Base-by-base conservation (phyloP, 2,888 invertebrate genomes). In the Orthonevra nobilis region DNA sequence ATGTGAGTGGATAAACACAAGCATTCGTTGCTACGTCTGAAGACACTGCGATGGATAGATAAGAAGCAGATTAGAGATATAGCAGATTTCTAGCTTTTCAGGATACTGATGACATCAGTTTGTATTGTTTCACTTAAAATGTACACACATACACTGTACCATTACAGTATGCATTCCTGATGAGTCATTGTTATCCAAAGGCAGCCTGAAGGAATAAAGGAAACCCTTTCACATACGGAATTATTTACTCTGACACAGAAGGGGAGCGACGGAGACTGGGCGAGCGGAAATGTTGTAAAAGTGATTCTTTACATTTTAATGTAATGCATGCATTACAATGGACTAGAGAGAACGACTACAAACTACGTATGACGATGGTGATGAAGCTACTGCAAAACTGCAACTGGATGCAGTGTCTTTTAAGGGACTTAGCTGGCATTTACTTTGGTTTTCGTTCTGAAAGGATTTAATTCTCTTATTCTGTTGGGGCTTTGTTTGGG, bases 291-390 rank as follows among this genome's bases (percentile, higher is more conserved):
- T 66, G 79, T 79, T 79, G 66, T 79, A 72, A 72, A 72, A 79
- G 79, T 79, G 79, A 79, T 79, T 79, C 79, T 79, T 79, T 79
- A 79, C 66, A 79, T 72, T 72, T 79, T 68, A 72, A 79, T 79
- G 79, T 66, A 79, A 56, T 72, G 79, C 79, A 79, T 72, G 66
- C 72, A 79, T 79, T 72, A 72, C 60, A 64, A 68, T 36, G 64
- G 23, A 23, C 3, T 5, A 23, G 5, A 4, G 23, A 23, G 23
- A 23, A 23, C 3, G 3, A 64, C 64, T 56, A 46, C 54, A 32
- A 52, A 44, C 9, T 26, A 20, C 23, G 10, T 26, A 54, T 38
- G 58, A 68, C 14, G 26, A 61, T 14, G 36, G 26, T 30, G 48
- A 19, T 28, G 17, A 40, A 52, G 40, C 19, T 38, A 1, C 34